Evolutionary conservation across 2,113 vertebrate genomes (phyloP), one percentile per base, ranked within the genome.

Genomic region (Pelecanus crispus): DNA sequence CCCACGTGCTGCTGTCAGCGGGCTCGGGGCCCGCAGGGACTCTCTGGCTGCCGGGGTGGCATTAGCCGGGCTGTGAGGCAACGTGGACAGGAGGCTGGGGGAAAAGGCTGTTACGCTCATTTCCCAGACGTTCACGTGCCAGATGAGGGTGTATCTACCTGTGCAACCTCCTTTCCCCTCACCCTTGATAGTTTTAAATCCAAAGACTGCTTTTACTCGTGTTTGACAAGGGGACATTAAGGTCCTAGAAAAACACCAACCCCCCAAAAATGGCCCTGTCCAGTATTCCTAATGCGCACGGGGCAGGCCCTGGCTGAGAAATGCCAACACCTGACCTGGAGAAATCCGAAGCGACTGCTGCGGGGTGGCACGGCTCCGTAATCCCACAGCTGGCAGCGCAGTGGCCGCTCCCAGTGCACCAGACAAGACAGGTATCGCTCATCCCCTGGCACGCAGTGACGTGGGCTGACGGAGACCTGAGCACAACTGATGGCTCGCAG

Each of bases 21-120:
- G 53, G 36, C 19, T 34, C 45, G 22, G 67, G 45, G 36, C n/a
- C n/a, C n/a, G n/a, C n/a, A n/a, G n/a, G n/a, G n/a, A n/a, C n/a
- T n/a, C n/a, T n/a, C n/a, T n/a, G 63, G 13, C 32, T 78, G 62
- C 50, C 52, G 29, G 32, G 28, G n/a, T 20, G 10, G 34, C 40
- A 29, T n/a, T 31, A 44, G 17, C 26, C 32, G 59, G 42, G 34
- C 42, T 70, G 49, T 42, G 44, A 55, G 21, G 45, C 59, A 49
- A 67, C 70, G 18, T 2, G 10, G 56, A 53, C 14, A n/a, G 0
- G 2, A 29, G 12, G 22, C 50, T 42, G n/a, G 26, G 2, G 10
- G 6, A 4, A 31, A 44, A 42, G 16, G 34, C 34, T 58, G 11
- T 34, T 58, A 36, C 58, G 17, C 18, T 74, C 2, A 16, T 80